Evolutionary conservation across 2,797 vertebrate genomes (phyloP).

Genomic region (Apogon hyalosoma): DNA sequence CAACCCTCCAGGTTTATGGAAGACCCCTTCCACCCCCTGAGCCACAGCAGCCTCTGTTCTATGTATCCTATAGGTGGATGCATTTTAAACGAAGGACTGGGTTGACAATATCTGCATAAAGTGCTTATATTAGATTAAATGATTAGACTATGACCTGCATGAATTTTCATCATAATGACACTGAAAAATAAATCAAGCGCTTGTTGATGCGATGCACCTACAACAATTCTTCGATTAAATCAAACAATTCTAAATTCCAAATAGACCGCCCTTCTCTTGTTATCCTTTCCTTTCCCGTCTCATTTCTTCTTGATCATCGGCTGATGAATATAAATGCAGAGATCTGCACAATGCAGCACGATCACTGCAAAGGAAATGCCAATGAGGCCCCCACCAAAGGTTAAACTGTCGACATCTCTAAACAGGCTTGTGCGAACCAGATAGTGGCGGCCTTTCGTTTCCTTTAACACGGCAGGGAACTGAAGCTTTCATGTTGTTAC

Average conservation of each 20-base stretch:
- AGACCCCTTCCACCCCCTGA: too few species aligned
- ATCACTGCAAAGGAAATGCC: conserved; percentile 72
- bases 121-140: conserved; percentile 9
- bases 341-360: conserved; percentile 39
- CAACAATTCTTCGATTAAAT: conserved; percentile 7
- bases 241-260: neutral
- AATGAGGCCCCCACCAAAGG: conserved; percentile 79
- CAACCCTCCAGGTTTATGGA: too few species aligned
- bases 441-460: conserved; percentile 74
- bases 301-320: conserved; percentile 42
- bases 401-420: conserved; percentile 80
- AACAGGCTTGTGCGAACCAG: conserved; percentile 68
- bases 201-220: conserved; percentile 2
- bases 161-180: conserved; percentile 36
- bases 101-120: conserved; percentile 25
- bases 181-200: neutral
- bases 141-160: conserved; percentile 20
- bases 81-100: too few species aligned
- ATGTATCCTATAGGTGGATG: too few species aligned
- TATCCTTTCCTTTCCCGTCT: conserved; percentile 24
- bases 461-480: conserved; percentile 68
- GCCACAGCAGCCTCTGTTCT: too few species aligned
- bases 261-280: conserved; percentile 2
- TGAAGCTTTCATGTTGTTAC: conserved; percentile 57
- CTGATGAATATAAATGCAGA: conserved; percentile 67